These are phyloP conservation scores for Drosophila basisetae DNA, from an alignment of 2,888 invertebrate genomes.

Conservation along the genomic window DNA sequence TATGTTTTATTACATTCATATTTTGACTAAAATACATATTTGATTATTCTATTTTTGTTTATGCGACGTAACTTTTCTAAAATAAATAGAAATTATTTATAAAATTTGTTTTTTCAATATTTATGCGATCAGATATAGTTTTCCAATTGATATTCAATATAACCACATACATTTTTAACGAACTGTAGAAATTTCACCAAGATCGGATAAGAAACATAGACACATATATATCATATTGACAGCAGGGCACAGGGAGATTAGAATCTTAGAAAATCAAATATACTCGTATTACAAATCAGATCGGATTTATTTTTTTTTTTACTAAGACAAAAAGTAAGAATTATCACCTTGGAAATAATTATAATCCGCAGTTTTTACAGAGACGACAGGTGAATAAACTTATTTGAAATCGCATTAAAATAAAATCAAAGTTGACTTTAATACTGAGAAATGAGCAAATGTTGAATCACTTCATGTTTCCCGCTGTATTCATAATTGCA, in stretches of 20 bases:
- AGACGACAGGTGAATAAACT: not conserved
- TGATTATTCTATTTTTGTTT: not conserved
- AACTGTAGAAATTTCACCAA: not conserved
- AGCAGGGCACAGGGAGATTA: not conserved
- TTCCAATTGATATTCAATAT: not conserved
- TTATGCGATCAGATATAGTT: not conserved
- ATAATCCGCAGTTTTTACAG: no score
- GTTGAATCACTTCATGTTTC: not conserved
- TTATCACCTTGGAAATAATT: not conserved
- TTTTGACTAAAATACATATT: not conserved
- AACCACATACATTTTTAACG: accelerated
- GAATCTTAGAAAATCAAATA: not conserved
- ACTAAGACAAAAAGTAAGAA: not conserved
- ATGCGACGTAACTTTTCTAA: no score
- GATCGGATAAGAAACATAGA: not conserved
- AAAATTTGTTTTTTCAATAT: not conserved
- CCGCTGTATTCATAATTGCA: not conserved
- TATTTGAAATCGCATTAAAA: not conserved
- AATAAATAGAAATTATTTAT: no score
- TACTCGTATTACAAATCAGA: not conserved
- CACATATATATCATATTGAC: not conserved
- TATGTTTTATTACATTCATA: no score
- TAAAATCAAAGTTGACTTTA: not conserved
- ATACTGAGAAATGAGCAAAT: not conserved
- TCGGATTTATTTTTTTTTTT: not conserved